Conservation (phyloP, 2,888 invertebrate species). For the Lomographa bimaculata region DNA sequence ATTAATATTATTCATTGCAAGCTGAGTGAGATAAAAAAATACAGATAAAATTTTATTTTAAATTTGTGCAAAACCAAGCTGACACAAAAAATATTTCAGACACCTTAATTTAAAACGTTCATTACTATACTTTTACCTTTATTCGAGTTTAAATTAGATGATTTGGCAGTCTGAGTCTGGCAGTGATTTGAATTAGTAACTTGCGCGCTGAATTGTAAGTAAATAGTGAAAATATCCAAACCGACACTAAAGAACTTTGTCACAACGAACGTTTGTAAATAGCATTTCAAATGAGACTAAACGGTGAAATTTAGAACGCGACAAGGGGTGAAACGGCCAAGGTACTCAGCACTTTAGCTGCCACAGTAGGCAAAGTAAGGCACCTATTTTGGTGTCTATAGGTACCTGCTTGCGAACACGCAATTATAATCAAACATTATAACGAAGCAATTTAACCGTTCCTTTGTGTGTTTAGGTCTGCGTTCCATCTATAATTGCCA, state of each 20-base stretch:
- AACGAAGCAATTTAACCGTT: constrained; percentile 34
- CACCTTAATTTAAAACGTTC: constrained; percentile 1
- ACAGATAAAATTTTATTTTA: neutral
- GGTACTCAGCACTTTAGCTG: too few relatives aligned
- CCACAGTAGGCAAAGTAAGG: constrained; percentile 1
- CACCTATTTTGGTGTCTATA: constrained; percentile 19
- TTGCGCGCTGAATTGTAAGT: constrained; percentile 1
- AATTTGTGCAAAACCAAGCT: neutral
- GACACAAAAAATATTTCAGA: constrained; percentile 1
- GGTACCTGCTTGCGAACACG: constrained; percentile 19
- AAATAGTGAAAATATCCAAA: neutral
- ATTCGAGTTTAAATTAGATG: constrained; percentile 1
- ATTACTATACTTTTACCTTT: neutral
- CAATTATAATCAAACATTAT: constrained; percentile 34
- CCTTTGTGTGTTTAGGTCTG: constrained; percentile 29
- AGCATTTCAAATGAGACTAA: neutral
- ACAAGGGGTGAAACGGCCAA: neutral
- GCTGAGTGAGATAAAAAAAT: neutral
- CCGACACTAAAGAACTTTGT: neutral
- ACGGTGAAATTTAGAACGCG: neutral
- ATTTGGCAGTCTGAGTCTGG: constrained; percentile 6
- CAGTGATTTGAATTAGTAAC: constrained; percentile 1
- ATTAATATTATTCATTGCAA: constrained; percentile 1
- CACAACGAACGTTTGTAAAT: neutral
- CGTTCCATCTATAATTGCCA: constrained; percentile 24